Conservation (phyloP, 2,113 vertebrate genomes). For the Colaptes auratus region DNA sequence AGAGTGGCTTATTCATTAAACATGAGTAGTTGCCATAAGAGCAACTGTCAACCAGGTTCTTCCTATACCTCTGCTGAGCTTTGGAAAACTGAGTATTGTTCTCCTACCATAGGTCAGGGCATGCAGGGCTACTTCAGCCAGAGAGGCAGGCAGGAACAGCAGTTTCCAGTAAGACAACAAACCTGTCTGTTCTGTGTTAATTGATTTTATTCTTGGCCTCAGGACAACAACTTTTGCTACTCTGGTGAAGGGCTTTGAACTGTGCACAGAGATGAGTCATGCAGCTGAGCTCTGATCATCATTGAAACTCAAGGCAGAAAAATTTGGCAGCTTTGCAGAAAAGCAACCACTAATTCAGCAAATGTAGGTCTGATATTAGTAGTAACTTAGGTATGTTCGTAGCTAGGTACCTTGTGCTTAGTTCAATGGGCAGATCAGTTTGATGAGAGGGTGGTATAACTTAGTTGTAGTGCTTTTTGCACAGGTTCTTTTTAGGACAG, state of each 20-base stretch:
- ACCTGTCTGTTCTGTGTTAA: background rate
- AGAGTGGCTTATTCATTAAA: background rate
- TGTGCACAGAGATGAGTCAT: background rate
- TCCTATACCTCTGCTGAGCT: background rate
- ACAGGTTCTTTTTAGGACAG: background rate
- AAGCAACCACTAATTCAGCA: background rate
- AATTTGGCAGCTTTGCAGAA: background rate
- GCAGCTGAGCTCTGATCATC: background rate
- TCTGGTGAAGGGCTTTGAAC: background rate
- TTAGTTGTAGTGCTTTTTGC: background rate
- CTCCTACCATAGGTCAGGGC: background rate
- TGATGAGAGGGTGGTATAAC: background rate
- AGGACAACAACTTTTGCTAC: background rate
- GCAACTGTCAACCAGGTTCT: background rate
- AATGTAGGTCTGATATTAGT: background rate
- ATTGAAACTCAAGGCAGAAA: background rate
- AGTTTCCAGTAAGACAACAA: background rate
- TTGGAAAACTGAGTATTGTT: background rate
- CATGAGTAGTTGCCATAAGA: background rate
- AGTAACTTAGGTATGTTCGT: background rate
- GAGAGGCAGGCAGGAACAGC: background rate
- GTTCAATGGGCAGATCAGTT: background rate
- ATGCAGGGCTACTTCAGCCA: background rate
- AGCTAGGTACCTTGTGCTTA: background rate
- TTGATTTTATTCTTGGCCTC: background rate